Evolutionary conservation across 2,113 vertebrate species (phyloP).

Genomic region (Panthera uncia): DNA sequence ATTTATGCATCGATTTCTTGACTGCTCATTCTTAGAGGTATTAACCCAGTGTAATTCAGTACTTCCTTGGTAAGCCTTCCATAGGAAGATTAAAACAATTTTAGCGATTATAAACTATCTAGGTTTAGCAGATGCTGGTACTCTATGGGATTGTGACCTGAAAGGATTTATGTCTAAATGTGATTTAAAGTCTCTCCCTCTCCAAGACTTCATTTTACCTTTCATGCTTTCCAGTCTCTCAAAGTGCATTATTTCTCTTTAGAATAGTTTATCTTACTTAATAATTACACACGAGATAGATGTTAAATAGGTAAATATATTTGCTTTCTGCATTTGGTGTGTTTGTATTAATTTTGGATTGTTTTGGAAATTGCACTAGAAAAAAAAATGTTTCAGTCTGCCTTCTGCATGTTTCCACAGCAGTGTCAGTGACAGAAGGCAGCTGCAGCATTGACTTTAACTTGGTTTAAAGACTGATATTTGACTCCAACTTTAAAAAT

Average conservation of each 20-base stretch:
- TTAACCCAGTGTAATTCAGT: slow-evolving; percentile 82
- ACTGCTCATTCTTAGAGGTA: slow-evolving; percentile 76
- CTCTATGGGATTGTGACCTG: slow-evolving; percentile 79
- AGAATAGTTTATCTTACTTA: background rate
- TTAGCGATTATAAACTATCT: slow-evolving; percentile 81
- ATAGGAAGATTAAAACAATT: slow-evolving; percentile 83
- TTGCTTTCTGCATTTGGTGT: background rate
- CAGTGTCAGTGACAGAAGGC: slow-evolving; percentile 82
- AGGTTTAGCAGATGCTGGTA: slow-evolving; percentile 81
- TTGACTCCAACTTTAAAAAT: slow-evolving; percentile 78
- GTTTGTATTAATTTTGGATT: slow-evolving; percentile 55
- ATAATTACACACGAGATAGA: background rate
- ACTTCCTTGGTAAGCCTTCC: slow-evolving; percentile 81
- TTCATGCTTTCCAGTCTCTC: background rate
- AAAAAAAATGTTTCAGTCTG: background rate
- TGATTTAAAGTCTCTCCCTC: slow-evolving; percentile 77
- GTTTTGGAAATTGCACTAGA: slow-evolving; percentile 67
- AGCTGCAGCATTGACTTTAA: slow-evolving; percentile 77
- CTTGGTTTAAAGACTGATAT: slow-evolving; percentile 77
- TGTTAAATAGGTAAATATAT: background rate
- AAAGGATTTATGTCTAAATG: slow-evolving; percentile 78
- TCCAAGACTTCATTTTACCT: slow-evolving; percentile 63
- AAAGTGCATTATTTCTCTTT: slow-evolving; percentile 33
- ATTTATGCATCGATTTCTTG: slow-evolving; percentile 75
- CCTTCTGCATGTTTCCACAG: slow-evolving; percentile 67